Percentiles rank a stretch among this genome's conserved stretches.
Evolutionary conservation across 2,797 vertebrate genomes (phyloP).

Genomic region (Coendou prehensilis): DNA sequence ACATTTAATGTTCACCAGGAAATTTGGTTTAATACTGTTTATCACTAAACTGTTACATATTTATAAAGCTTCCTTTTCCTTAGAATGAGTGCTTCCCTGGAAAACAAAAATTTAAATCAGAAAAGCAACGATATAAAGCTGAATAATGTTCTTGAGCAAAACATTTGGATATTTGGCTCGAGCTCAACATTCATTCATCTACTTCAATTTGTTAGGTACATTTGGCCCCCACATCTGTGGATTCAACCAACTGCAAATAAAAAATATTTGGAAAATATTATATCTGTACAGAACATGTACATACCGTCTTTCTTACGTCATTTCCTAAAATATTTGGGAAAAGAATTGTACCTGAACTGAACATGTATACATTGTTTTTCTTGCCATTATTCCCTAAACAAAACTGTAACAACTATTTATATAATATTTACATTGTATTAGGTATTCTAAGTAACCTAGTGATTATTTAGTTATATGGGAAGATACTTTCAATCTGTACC

Average conservation of each 20-base stretch:
- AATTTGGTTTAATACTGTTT: not conserved
- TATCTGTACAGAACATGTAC: not conserved
- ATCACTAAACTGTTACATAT: not conserved
- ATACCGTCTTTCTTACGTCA: not conserved
- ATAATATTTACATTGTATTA: not conserved
- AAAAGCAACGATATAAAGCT: not conserved
- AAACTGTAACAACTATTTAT: not conserved
- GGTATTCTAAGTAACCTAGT: not conserved
- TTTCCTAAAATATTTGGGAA: not conserved
- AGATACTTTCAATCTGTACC: not conserved
- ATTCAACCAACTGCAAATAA: not conserved
- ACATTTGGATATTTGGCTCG: not conserved
- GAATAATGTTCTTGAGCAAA: not conserved
- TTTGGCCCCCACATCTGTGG: not conserved
- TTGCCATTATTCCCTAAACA: not conserved
- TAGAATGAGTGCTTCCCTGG: not conserved
- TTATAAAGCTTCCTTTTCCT: constrained; percentile 14
- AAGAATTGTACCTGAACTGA: not conserved
- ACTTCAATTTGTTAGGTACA: not conserved
- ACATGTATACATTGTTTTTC: not conserved
- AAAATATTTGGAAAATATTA: not conserved
- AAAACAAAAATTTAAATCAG: constrained; percentile 9
- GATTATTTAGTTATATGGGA: not conserved
- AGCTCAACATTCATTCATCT: not conserved
- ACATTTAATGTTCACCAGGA: not conserved